phyloP scores from a whole-genome alignment of 2,888 invertebrate species.

The Netelia inedita region DNA sequence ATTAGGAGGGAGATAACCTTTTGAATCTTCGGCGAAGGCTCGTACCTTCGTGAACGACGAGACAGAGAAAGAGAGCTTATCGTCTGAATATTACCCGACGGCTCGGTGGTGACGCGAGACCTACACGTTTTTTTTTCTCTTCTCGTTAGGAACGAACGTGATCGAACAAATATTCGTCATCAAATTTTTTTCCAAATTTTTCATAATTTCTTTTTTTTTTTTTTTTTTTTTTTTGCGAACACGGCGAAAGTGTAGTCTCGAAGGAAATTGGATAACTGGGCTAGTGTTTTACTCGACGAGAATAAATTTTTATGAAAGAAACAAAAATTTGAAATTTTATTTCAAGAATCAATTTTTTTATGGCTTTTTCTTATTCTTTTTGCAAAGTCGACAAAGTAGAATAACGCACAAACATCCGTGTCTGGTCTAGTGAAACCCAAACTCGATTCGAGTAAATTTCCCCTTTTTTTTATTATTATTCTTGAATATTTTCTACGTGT shows the following conservation, averaged over 20 bases:
- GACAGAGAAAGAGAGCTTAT: neutral
- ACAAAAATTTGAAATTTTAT: too few relatives aligned
- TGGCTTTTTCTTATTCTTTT: too few relatives aligned
- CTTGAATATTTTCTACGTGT: neutral
- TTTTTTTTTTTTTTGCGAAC: neutral
- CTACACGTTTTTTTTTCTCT: neutral
- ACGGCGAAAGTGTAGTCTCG: neutral
- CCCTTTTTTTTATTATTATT: neutral
- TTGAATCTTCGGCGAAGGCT: slow-evolving; percentile 51
- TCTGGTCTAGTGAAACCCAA: too few relatives aligned
- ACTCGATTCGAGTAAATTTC: neutral
- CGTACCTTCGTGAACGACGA: neutral
- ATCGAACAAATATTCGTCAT: neutral
- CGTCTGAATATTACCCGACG: neutral
- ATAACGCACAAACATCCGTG: too few relatives aligned
- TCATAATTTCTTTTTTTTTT: neutral
- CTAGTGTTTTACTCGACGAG: too few relatives aligned
- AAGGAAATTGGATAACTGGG: too few relatives aligned
- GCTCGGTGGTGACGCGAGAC: neutral
- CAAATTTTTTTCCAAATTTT: neutral
- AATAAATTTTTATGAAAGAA: too few relatives aligned
- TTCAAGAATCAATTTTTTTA: too few relatives aligned
- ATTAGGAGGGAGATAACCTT: slow-evolving; percentile 45
- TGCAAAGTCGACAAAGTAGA: too few relatives aligned
- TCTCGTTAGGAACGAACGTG: neutral